Evolutionary conservation across 2,797 vertebrate species (phyloP).

Genomic region (Manis pentadactyla): DNA sequence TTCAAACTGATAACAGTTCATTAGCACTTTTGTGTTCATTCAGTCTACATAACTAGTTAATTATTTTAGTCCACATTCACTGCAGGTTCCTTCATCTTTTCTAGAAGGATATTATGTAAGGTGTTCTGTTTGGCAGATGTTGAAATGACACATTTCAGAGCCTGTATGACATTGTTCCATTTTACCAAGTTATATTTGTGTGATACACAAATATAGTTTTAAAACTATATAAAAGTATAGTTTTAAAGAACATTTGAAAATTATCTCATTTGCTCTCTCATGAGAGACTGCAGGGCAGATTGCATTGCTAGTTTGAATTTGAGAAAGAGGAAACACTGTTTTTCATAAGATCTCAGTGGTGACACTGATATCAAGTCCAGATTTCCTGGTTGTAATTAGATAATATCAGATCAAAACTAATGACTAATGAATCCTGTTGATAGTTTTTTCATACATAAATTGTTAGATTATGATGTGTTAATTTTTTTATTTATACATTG

Average conservation of each 20-base stretch:
- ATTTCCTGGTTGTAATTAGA: conserved; percentile 15
- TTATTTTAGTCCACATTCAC: not conserved
- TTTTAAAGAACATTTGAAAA: not conserved
- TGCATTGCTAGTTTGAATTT: conserved; percentile 1
- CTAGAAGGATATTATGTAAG: not conserved
- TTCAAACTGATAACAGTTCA: not conserved
- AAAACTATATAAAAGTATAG: too few relatives aligned
- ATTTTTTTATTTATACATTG: conserved; percentile 3
- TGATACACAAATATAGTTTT: not conserved
- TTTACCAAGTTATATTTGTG: not conserved
- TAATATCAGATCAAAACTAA: not conserved
- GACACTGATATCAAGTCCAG: not conserved
- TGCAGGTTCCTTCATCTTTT: not conserved
- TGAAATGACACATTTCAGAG: not conserved
- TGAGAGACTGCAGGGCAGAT: not conserved
- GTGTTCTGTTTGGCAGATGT: not conserved
- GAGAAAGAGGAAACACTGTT: not conserved
- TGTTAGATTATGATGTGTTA: not conserved
- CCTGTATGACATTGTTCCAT: not conserved
- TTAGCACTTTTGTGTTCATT: not conserved
- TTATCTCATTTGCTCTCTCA: not conserved
- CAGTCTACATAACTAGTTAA: not conserved
- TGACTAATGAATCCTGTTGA: conserved; percentile 5
- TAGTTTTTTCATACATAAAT: not conserved
- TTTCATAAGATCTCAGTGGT: not conserved